Evolutionary conservation across 2,888 invertebrate genomes (phyloP), one percentile per base, ranked within the genome.

Genomic region (Orthonevra nobilis): DNA sequence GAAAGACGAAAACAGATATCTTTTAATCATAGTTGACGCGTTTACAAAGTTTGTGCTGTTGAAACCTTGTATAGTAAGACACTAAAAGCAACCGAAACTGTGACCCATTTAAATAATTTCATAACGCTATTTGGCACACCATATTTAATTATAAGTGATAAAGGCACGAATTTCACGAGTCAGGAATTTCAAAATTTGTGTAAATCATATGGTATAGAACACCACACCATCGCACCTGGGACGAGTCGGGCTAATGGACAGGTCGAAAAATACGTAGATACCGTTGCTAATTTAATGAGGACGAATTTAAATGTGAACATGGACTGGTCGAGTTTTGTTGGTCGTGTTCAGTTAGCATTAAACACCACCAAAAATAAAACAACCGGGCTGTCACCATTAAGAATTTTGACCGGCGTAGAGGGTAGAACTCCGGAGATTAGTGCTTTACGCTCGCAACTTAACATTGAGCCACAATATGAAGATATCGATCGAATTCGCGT

Each of bases 381-480:
- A 1, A 60, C 60, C 9, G 44, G 60, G 15, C 10, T 44, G 2
- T 60, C 60, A 14, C 60, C 60, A n/a, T 23, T 60, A 17, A 46
- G 36, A 20, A 9, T 44, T n/a, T 14, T 63, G 0, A 60, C 44
- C 3, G 60, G 60, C 10, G 7, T 60, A 1, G 34, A 30, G 9
- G 60, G 44, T n/a, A n/a, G n/a, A 12, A 73, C 73, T 19, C 64
- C 50, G 1, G 23, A 75, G 10, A 26, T 75, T 17, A 34, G 68
- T 0, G 61, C 66, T 7, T 28, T 70, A n/a, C 10, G 66, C 15
- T 15, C 68, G 10, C 28, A 44, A 6, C 1, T 73, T 1, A 19
- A 38, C 32, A 56, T 81, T 4, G 68, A 73, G 23, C 73, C 50
- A 6, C 60, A 79, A 17, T 72, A 66, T 15, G 73, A 66, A 10